Evolutionary conservation across 1,140 invertebrate species (phyloP).

Genomic region (Capitella teleta): DNA sequence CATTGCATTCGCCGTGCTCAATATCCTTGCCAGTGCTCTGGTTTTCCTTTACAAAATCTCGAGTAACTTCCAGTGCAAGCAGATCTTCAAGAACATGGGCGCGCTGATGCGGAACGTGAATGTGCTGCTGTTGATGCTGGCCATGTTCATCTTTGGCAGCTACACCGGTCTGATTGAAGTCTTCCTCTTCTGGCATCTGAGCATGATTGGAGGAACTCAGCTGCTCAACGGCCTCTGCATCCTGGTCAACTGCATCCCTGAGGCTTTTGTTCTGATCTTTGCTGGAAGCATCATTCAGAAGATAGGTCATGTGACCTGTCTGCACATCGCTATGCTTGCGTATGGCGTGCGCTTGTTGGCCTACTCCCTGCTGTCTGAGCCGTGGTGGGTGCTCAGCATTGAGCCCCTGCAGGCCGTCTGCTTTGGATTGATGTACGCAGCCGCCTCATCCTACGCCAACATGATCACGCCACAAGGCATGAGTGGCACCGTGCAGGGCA

Average conservation of each 20-base stretch:
- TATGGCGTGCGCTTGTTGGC: slow-evolving; percentile 65
- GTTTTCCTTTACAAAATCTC: slow-evolving; percentile 2
- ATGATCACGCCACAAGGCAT: slow-evolving; percentile 72
- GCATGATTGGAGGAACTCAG: slow-evolving; percentile 60
- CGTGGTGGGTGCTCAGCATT: slow-evolving; percentile 67
- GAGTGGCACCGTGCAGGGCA: slow-evolving; percentile 70
- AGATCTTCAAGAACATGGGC: not conserved
- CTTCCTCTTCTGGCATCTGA: slow-evolving; percentile 74
- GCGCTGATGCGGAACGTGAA: not conserved
- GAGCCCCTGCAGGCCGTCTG: slow-evolving; percentile 78
- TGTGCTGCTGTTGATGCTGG: slow-evolving; percentile 47
- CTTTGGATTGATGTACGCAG: slow-evolving; percentile 76
- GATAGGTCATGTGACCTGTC: slow-evolving; percentile 68
- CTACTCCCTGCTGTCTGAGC: slow-evolving; percentile 67
- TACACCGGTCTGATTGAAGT: slow-evolving; percentile 79
- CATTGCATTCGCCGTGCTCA: slow-evolving; percentile 21
- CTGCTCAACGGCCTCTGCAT: slow-evolving; percentile 70
- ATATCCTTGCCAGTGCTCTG: slow-evolving; percentile 20
- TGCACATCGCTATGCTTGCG: slow-evolving; percentile 66
- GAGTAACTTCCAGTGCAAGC: too few relatives aligned
- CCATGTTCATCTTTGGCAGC: slow-evolving; percentile 69
- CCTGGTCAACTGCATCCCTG: slow-evolving; percentile 68
- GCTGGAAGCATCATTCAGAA: slow-evolving; percentile 67
- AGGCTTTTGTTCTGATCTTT: slow-evolving; percentile 67
- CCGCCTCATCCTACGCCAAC: slow-evolving; percentile 79